Evolutionary conservation across 2,888 invertebrate genomes (phyloP).

Genomic region (Acleris holmiana): DNA sequence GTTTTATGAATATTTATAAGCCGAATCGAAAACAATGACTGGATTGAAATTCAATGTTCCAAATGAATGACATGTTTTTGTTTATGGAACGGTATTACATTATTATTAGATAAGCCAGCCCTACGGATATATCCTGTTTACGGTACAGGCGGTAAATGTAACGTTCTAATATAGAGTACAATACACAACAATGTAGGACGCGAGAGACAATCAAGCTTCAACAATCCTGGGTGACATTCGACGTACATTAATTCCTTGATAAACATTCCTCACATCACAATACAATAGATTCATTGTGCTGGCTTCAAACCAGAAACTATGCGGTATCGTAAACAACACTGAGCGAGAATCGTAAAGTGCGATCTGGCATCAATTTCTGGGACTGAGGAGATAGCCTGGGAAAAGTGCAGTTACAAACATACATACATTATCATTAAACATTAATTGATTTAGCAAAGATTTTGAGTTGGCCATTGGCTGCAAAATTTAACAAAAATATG

Average conservation of each 20-base stretch:
- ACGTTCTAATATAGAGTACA: conserved; percentile 29
- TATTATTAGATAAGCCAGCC: conserved; percentile 27
- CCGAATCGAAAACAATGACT: conserved; percentile 69
- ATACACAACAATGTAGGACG: conserved; percentile 36
- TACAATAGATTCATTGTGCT: conserved; percentile 38
- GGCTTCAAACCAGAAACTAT: conserved; percentile 38
- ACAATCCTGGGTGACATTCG: conserved; percentile 38
- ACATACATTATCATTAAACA: no score
- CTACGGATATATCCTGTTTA: conserved; percentile 17
- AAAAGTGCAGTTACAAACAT: background rate
- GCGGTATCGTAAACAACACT: conserved; percentile 31
- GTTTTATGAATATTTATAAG: conserved; percentile 78
- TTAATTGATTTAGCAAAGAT: no score
- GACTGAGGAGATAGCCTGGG: background rate
- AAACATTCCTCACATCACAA: conserved; percentile 38
- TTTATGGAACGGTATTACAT: conserved; percentile 39
- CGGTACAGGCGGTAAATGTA: conserved; percentile 8
- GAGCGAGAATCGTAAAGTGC: conserved; percentile 24
- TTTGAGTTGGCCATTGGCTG: no score
- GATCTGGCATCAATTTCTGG: conserved; percentile 18
- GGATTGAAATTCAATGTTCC: conserved; percentile 60
- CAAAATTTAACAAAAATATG: no score
- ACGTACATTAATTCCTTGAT: conserved; percentile 39
- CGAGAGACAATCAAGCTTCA: conserved; percentile 38
- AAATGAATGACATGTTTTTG: conserved; percentile 57